Base-by-base conservation (phyloP, 2,797 vertebrate genomes). In the Melanogrammus aeglefinus region DNA sequence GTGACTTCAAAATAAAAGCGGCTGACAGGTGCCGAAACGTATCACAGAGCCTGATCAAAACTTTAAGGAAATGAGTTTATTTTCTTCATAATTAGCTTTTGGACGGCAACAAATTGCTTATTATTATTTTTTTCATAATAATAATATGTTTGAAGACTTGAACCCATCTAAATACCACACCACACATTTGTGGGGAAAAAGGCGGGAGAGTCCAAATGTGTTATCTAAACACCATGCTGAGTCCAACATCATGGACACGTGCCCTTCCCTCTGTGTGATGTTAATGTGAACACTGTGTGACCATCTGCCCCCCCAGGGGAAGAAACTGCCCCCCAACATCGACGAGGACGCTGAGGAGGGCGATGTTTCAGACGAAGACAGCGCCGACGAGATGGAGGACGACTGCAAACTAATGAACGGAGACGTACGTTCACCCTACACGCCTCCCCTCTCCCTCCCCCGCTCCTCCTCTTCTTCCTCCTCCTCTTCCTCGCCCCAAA, bases 301-400 rank as follows among this genome's bases (percentile, higher is more conserved):
- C 41, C 16, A 12, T n/a, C 75, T 77, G 44, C 13, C 77, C 66
- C 39, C 79, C 29, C 85, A 99, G 98, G 98, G 98, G 6, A 99
- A 99, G 93, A 99, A 99, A 76, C 96, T 99, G 39, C 96, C 98
- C 0, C 89, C 96, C 71, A 96, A 91, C 90, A 97, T 99, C 21
- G 96, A 98, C 0, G 97, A 97, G 77, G 93, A 98, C 0, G 97
- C 94, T 0, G 98, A 99, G 78, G 98, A 98, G 84, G 98, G 98
- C 0, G 98, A 99, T 35, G 98, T 99, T 80, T 99, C 98, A 0
- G 98, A 99, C 0, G 98, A 99, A 86, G 98, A 99, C 94, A 99
- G 98, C 0, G 97, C 98, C 0, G 98, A 99, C 2, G 98, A 99
- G 90, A 99, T 99, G 27, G 98, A 99, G 2, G 98, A 99, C 0